These are phyloP conservation scores for Anas flavirostris DNA, from an alignment of 2,797 vertebrate species.

Conservation along the genomic window DNA sequence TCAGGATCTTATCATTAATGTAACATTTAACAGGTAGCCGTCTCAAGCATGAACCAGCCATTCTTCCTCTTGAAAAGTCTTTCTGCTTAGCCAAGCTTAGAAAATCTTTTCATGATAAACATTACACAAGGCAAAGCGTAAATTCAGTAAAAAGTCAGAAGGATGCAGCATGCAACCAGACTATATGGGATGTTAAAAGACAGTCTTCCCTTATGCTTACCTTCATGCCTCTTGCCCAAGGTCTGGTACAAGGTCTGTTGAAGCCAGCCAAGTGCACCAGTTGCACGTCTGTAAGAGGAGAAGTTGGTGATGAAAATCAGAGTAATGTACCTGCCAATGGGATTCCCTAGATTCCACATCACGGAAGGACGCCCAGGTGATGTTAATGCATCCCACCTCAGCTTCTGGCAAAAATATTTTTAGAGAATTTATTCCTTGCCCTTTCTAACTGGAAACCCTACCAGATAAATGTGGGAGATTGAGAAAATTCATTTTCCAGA, in stretches of 20 bases:
- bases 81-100: slow-evolving; percentile 18
- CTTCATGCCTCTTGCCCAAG: background rate
- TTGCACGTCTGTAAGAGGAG: background rate
- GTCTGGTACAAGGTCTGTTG: background rate
- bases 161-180: background rate
- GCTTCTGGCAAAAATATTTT: background rate
- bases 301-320: background rate
- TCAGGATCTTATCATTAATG: slow-evolving; percentile 54
- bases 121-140: background rate
- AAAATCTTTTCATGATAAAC: slow-evolving; percentile 1
- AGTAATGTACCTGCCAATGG: background rate
- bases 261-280: background rate
- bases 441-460: background rate
- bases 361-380: background rate
- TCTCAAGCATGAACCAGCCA: background rate
- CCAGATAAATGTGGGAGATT: background rate
- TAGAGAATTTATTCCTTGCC: background rate
- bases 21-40: slow-evolving; percentile 41
- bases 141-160: background rate
- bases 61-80: slow-evolving; percentile 6
- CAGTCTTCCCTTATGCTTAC: background rate
- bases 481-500: background rate
- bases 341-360: rapidly evolving
- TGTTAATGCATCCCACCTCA: background rate
- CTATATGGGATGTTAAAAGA: background rate